Evolutionary conservation across 2,888 invertebrate genomes (phyloP).

Genomic region (Parnassius apollo): DNA sequence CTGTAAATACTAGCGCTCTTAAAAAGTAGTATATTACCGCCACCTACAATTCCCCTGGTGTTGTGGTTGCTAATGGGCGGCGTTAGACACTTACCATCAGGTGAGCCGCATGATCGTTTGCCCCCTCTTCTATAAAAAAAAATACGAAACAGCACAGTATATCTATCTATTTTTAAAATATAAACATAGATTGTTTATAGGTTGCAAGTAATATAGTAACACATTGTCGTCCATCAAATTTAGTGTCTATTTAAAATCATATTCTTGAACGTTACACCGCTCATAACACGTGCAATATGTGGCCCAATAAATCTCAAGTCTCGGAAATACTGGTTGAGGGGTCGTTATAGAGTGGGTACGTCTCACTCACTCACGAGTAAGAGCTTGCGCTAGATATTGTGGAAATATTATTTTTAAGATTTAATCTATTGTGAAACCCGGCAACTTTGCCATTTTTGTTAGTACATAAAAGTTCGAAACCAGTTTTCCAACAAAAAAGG

Average conservation of each 20-base stretch:
- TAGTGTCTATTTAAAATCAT: conserved; percentile 23
- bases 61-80: too few relatives aligned
- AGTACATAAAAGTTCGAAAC: too few relatives aligned
- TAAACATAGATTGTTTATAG: neutral
- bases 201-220: conserved; percentile 11
- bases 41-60: too few relatives aligned
- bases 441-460: too few relatives aligned
- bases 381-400: neutral
- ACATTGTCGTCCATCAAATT: conserved; percentile 35
- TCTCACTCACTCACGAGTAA: conserved; percentile 41
- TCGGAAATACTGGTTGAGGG: conserved; percentile 55
- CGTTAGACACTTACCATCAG: too few relatives aligned
- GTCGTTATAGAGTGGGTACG: conserved; percentile 63
- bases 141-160: neutral
- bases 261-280: conserved; percentile 20
- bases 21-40: too few relatives aligned
- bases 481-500: too few relatives aligned
- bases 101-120: too few relatives aligned
- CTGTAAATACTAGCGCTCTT: too few relatives aligned
- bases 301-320: conserved; percentile 54
- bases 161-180: neutral
- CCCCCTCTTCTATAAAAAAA: neutral
- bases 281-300: conserved; percentile 44
- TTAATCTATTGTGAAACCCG: too few relatives aligned
- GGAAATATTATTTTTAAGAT: neutral